These are phyloP conservation scores for Drosophila buzzatii DNA, from an alignment of 2,888 invertebrate species.

Conservation along the genomic window DNA sequence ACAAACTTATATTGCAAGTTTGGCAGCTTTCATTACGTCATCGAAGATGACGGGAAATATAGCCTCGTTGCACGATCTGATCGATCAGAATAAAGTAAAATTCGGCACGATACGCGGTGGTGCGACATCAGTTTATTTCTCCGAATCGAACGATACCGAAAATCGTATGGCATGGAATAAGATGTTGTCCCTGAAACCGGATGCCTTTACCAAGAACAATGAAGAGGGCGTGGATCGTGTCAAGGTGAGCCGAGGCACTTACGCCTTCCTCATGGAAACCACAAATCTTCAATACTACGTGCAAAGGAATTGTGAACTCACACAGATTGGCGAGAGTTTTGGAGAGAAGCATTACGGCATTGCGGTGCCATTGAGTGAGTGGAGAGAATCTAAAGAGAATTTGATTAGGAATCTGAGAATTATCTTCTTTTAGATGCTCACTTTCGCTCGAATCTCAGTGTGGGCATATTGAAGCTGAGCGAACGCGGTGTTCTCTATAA, in stretches of 20 bases:
- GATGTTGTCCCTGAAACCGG: conserved; percentile 93
- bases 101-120: conserved; percentile 95
- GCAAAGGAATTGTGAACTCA: conserved; percentile 92
- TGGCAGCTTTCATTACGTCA: conserved; percentile 96
- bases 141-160: conserved; percentile 92
- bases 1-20: conserved; percentile 95
- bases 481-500: conserved; percentile 93
- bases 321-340: conserved; percentile 91
- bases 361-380: conserved; percentile 94
- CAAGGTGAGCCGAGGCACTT: conserved; percentile 89
- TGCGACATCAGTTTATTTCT: conserved; percentile 95
- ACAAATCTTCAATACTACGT: conserved; percentile 96
- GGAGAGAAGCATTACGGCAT: conserved; percentile 98
- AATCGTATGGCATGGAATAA: conserved; percentile 96
- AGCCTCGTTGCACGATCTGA: conserved; percentile 95
- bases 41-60: conserved; percentile 96
- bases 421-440: conserved; percentile 88
- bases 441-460: conserved; percentile 92
- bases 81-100: conserved; percentile 96
- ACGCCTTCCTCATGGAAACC: conserved; percentile 98
- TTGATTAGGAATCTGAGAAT: neutral
- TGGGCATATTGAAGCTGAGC: conserved; percentile 95
- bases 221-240: conserved; percentile 94
- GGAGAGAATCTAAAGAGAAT: accelerated
- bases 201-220: conserved; percentile 92